Percentiles rank a stretch among this genome's conserved stretches.
Conservation (phyloP, 2,888 invertebrate genomes). For the Furcula furcula region DNA sequence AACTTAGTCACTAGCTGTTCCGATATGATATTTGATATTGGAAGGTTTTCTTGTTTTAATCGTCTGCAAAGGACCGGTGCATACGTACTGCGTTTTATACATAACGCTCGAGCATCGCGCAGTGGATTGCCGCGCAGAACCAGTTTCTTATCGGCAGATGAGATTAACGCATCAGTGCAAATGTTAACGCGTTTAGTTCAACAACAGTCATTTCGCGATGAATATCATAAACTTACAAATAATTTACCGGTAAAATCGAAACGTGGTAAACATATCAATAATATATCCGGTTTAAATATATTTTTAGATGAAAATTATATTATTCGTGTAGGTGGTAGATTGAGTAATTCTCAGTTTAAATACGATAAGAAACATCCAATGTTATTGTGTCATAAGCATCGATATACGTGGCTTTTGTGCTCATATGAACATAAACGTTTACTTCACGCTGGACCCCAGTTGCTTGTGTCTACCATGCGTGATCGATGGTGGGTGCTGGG, state of each 20-base stretch:
- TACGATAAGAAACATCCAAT: constrained; percentile 20
- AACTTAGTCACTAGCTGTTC: neutral
- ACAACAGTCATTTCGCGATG: neutral
- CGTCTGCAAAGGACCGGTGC: constrained; percentile 1
- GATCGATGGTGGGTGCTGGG: constrained; percentile 14
- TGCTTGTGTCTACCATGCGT: constrained; percentile 10
- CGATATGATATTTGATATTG: constrained; percentile 1
- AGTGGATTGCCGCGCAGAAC: neutral
- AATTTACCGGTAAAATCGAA: too few relatives aligned
- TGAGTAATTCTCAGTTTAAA: constrained; percentile 1
- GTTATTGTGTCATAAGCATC: constrained; percentile 14
- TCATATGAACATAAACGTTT: constrained; percentile 11
- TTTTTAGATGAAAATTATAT: constrained; percentile 6
- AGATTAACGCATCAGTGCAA: constrained; percentile 1
- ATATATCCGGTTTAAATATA: constrained; percentile 1
- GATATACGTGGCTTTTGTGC: constrained; percentile 14
- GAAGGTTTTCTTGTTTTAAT: constrained; percentile 7
- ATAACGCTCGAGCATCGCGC: constrained; percentile 1
- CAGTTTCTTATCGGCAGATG: constrained; percentile 3
- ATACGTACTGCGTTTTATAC: constrained; percentile 4
- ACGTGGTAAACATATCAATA: too few relatives aligned
- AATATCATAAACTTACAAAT: too few relatives aligned
- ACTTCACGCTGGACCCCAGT: constrained; percentile 16
- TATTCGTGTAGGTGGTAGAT: constrained; percentile 5
- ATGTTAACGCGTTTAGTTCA: neutral